These are phyloP conservation scores for Drosophila bifasciata DNA, from an alignment of 1,140 invertebrate genomes.

Conservation along the genomic window DNA sequence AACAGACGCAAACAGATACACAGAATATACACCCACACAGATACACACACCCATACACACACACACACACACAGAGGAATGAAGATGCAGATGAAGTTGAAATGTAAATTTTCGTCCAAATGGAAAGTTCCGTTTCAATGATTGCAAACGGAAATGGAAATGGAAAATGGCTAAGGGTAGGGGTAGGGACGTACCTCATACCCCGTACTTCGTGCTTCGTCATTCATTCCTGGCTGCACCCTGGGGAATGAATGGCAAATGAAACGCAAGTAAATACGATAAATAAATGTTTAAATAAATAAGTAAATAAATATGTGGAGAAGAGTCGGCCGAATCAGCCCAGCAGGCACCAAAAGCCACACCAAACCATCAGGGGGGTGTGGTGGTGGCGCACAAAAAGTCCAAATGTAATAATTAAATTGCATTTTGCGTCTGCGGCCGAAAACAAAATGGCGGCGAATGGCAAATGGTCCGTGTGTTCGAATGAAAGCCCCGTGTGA, in stretches of 20 bases:
- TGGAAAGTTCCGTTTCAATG: conserved; percentile 49
- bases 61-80: conserved; percentile 7
- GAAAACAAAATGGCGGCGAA: conserved; percentile 73
- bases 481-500: conserved; percentile 23
- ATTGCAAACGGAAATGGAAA: conserved; percentile 45
- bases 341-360: conserved; percentile 5
- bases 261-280: conserved; percentile 59
- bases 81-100: conserved; percentile 57
- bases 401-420: conserved; percentile 80
- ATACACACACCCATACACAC: neutral
- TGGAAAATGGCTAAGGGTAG: too few species aligned
- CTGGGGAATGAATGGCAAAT: conserved; percentile 16
- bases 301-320: conserved; percentile 66
- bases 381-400: conserved; percentile 23
- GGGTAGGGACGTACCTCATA: too few species aligned
- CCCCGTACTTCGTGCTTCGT: too few species aligned
- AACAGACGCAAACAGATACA: conserved; percentile 23
- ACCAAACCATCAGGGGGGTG: neutral
- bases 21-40: neutral
- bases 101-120: conserved; percentile 50
- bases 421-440: conserved; percentile 77
- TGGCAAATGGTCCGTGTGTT: neutral
- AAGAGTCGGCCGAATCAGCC: conserved; percentile 14
- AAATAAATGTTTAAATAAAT: conserved; percentile 78
- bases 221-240: neutral